Base-by-base conservation (phyloP, 2,888 invertebrate genomes). In the Ptycholaimellus sp. region DNA sequence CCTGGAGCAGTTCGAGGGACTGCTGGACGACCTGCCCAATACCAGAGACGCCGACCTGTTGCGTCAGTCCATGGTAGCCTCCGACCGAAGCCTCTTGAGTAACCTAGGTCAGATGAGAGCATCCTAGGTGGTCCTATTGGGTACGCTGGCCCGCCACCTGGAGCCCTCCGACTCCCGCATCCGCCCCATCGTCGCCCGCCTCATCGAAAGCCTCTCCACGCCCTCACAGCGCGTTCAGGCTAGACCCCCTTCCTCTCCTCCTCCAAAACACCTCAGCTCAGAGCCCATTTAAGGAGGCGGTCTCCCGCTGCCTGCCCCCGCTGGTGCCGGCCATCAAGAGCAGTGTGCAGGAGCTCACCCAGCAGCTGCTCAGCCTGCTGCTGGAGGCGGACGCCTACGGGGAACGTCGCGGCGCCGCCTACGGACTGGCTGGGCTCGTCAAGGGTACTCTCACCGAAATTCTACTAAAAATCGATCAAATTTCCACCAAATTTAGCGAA, bases 71-170 rank as follows among this genome's bases (percentile, higher is more conserved):
- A 83, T 96, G 37, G 49, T 34, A n/a, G n/a, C n/a, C n/a, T n/a
- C n/a, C n/a, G n/a, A n/a, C n/a, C n/a, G n/a, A n/a, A n/a, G n/a
- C n/a, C n/a, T n/a, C n/a, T n/a, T n/a, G n/a, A n/a, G n/a, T n/a
- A n/a, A n/a, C n/a, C n/a, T n/a, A n/a, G n/a, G n/a, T n/a, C n/a
- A n/a, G n/a, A n/a, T n/a, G n/a, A n/a, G n/a, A n/a, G n/a, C n/a
- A n/a, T 9, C 7, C 7, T 25, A 28, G 28, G 83, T 96, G 37
- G 78, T 96, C 56, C 67, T 96, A 38, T 83, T 96, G 76, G 96
- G 96, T 3, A 82, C 81, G 0, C 66, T 96, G 48, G 93, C 93
- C n/a, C 71, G 81, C 30, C 87, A 93, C 69, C 70, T 93, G 52
- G 74, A 74, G 44, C 77, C 77, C 43, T 74, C 73, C 45, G 85